These are phyloP conservation scores for Agonopterix alstromeriana DNA, from an alignment of 2,888 invertebrate species.

Conservation along the genomic window DNA sequence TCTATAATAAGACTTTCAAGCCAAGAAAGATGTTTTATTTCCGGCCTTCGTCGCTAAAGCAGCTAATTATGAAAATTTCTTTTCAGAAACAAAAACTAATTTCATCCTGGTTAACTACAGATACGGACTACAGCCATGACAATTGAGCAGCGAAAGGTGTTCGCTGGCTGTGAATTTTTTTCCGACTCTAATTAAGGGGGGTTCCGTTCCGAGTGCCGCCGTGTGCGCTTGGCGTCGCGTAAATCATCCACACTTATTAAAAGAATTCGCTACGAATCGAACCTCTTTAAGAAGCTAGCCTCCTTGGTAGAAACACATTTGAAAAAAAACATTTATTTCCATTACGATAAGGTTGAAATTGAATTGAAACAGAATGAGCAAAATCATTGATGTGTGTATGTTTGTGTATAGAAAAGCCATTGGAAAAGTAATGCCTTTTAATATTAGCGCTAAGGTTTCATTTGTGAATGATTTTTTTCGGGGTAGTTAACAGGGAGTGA, in stretches of 20 bases:
- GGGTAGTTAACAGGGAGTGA: too few species aligned
- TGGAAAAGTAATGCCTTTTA: slow-evolving; percentile 20
- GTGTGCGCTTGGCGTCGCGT: slow-evolving; percentile 63
- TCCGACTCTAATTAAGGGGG: slow-evolving; percentile 59
- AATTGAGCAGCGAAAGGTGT: slow-evolving; percentile 10
- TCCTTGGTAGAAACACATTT: slow-evolving; percentile 10
- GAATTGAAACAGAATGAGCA: slow-evolving; percentile 10
- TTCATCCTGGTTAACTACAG: slow-evolving; percentile 1
- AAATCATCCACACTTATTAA: slow-evolving; percentile 73
- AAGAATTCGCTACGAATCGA: slow-evolving; percentile 65
- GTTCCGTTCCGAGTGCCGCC: slow-evolving; percentile 35
- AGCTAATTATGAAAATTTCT: too few species aligned
- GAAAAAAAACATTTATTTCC: slow-evolving; percentile 15
- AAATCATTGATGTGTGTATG: slow-evolving; percentile 17
- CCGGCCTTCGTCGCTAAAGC: too few species aligned
- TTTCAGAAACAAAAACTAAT: slow-evolving; percentile 1
- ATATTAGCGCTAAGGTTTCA: background rate
- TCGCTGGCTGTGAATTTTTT: slow-evolving; percentile 31
- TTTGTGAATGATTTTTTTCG: too few species aligned
- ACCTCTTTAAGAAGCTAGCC: slow-evolving; percentile 46
- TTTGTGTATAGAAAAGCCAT: slow-evolving; percentile 20
- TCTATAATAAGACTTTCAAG: too few species aligned
- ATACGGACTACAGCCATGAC: slow-evolving; percentile 6
- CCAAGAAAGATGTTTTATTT: too few species aligned
- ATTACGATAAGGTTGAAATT: slow-evolving; percentile 12